Percentiles rank a stretch among this genome's conserved stretches.
Conservation (phyloP, 2,113 vertebrate genomes). For the Centropus bengalensis region DNA sequence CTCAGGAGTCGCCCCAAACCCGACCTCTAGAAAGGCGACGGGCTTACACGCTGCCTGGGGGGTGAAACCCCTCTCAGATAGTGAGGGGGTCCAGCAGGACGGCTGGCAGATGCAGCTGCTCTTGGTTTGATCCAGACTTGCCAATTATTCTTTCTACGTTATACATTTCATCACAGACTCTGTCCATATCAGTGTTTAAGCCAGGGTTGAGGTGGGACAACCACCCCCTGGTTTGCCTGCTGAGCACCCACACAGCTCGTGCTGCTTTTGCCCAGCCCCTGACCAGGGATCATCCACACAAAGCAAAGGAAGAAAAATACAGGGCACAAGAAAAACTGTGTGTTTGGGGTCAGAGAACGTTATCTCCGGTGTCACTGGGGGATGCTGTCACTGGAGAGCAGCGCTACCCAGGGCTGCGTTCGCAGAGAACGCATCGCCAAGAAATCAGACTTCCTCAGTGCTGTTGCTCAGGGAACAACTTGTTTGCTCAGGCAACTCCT, state of each 20-base stretch:
- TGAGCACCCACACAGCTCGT: not conserved
- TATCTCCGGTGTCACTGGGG: too few relatives aligned
- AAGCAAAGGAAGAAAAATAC: fast-evolving
- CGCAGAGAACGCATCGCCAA: not conserved
- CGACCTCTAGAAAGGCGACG: not conserved
- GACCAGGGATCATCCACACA: not conserved
- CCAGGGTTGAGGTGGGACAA: not conserved
- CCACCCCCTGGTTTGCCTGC: not conserved
- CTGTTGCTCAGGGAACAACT: slow-evolving; percentile 41
- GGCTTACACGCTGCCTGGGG: too few relatives aligned
- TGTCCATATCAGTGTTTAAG: not conserved
- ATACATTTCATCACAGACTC: not conserved
- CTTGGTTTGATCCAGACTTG: not conserved
- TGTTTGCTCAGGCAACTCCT: not conserved
- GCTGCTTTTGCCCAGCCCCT: not conserved
- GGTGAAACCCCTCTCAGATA: not conserved
- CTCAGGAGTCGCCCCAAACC: not conserved
- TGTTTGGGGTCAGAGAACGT: not conserved
- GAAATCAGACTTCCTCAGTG: not conserved
- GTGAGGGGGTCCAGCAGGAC: fast-evolving
- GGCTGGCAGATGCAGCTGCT: fast-evolving
- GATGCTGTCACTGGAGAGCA: not conserved
- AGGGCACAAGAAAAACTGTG: fast-evolving
- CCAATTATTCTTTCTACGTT: not conserved
- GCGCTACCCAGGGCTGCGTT: not conserved